phyloP scores from a whole-genome alignment of 92 coral and sea anemone species.

The Bergia puertoricense region DNA sequence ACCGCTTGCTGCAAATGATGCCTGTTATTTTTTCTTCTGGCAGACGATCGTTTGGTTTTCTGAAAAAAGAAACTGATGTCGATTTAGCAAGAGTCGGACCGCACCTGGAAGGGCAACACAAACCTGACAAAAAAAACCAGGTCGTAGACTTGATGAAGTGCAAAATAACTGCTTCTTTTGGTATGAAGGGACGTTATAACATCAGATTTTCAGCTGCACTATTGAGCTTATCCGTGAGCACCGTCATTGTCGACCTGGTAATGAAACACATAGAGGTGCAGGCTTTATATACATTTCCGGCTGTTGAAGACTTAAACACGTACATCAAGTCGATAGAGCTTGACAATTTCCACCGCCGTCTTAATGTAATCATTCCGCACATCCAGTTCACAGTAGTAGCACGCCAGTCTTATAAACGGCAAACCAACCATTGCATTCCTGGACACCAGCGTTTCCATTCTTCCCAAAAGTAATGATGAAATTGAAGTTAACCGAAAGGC shows the following conservation, averaged over 20 bases:
- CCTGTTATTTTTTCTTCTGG: too few species aligned
- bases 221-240: neutral
- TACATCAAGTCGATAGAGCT: constrained; percentile 16
- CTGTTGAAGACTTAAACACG: constrained; percentile 39
- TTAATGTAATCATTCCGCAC: constrained; percentile 26
- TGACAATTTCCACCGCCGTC: constrained; percentile 9
- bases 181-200: neutral
- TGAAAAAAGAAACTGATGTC: too few species aligned
- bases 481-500: constrained; percentile 25
- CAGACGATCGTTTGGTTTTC: too few species aligned
- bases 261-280: neutral
- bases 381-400: too few species aligned
- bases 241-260: neutral
- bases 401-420: neutral
- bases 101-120: too few species aligned
- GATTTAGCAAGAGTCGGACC: too few species aligned
- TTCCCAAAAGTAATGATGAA: neutral
- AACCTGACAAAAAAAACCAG: too few species aligned
- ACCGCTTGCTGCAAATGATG: too few species aligned
- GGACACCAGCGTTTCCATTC: constrained; percentile 5
- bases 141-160: too few species aligned
- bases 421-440: constrained; percentile 29
- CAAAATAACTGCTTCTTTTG: neutral
- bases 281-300: constrained; percentile 5
- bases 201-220: neutral